These are phyloP conservation scores for Triplophysa dalaica DNA, from an alignment of 2,113 vertebrate genomes.

Conservation along the genomic window DNA sequence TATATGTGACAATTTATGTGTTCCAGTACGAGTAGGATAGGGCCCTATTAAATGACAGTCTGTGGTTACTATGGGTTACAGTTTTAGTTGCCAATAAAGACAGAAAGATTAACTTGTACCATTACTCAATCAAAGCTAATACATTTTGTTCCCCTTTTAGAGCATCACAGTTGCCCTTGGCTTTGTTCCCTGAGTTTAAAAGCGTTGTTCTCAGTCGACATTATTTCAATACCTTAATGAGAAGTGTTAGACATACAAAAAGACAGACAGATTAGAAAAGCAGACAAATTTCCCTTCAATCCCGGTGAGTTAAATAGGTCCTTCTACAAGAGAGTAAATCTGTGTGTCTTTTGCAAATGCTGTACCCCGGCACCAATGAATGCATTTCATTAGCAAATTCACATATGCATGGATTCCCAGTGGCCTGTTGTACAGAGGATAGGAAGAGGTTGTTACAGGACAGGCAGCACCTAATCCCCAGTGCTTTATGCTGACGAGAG, in stretches of 20 bases:
- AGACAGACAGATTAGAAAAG: neutral
- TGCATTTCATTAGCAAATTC: constrained; percentile 36
- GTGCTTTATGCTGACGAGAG: constrained; percentile 39
- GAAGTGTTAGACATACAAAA: neutral
- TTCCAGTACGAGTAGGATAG: neutral
- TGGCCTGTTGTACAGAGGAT: constrained; percentile 18
- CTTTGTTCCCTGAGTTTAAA: no score
- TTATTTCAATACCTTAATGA: neutral
- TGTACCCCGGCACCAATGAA: constrained; percentile 22
- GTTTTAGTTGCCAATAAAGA: neutral
- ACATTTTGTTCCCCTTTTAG: no score
- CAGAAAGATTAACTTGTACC: no score
- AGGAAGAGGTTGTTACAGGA: constrained; percentile 25
- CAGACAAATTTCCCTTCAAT: neutral
- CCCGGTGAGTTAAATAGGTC: no score
- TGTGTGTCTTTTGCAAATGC: constrained; percentile 10
- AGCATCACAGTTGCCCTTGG: no score
- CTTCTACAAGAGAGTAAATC: neutral
- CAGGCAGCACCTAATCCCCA: constrained; percentile 28
- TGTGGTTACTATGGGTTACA: neutral
- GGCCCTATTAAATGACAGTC: neutral
- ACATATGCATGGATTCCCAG: constrained; percentile 25
- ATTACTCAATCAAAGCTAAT: no score
- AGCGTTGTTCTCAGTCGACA: no score
- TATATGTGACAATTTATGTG: neutral